Evolutionary conservation across 1,140 invertebrate genomes (phyloP).

Genomic region (Oedothorax gibbosus): DNA sequence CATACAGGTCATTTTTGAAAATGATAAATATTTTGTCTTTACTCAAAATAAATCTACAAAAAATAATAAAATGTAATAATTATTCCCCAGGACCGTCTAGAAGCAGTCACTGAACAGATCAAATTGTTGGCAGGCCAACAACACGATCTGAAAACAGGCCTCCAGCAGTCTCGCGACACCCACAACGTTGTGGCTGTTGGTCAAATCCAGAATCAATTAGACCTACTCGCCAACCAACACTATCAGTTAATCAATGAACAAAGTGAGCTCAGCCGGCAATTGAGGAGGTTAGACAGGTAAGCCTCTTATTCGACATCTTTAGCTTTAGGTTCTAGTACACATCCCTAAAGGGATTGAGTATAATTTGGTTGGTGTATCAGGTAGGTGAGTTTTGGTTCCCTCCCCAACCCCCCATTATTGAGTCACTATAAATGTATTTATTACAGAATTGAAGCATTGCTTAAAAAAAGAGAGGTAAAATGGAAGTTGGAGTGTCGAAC

Average conservation of each 20-base stretch:
- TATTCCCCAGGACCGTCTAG: conserved; percentile 71
- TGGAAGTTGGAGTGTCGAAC: too few relatives aligned
- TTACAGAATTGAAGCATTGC: too few relatives aligned
- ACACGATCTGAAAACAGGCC: conserved; percentile 70
- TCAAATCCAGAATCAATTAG: conserved; percentile 70
- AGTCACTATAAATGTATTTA: too few relatives aligned
- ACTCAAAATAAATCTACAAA: too few relatives aligned
- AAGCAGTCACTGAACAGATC: conserved; percentile 71
- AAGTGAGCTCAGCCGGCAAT: conserved; percentile 70
- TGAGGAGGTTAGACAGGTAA: conserved; percentile 65
- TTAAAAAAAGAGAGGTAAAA: too few relatives aligned
- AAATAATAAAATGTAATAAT: too few relatives aligned
- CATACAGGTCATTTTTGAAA: too few relatives aligned
- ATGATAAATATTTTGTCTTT: too few relatives aligned
- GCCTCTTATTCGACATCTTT: conserved; percentile 1
- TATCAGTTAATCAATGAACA: conserved; percentile 72
- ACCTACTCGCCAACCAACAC: conserved; percentile 70
- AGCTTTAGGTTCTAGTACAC: not conserved
- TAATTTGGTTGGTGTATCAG: too few relatives aligned
- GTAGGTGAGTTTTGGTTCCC: too few relatives aligned
- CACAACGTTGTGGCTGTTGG: conserved; percentile 66
- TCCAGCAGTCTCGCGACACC: conserved; percentile 66
- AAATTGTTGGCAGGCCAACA: conserved; percentile 69
- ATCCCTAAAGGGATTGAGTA: not conserved
- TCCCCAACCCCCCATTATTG: too few relatives aligned